A percentile compares a stretch with the other conserved stretches of the same genome.
phyloP scores from a whole-genome alignment of 2,888 invertebrate genomes.

The Rhingia campestris region DNA sequence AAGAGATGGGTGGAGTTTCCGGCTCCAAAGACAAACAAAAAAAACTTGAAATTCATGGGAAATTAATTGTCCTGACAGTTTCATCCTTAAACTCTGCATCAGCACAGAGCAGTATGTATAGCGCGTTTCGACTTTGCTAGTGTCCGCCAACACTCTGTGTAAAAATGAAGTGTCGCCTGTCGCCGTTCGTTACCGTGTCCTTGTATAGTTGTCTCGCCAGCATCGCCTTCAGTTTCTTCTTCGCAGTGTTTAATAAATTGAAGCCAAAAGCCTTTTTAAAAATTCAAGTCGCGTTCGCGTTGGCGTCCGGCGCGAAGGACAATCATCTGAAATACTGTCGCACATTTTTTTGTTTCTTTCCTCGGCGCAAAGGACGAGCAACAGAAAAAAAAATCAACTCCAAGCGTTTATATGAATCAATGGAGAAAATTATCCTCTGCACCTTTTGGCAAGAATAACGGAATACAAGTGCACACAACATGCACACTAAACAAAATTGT shows the following conservation, averaged over 20 bases:
- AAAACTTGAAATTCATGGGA: conserved; percentile 67
- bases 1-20: conserved; percentile 9
- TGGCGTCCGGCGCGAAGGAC: conserved; percentile 24
- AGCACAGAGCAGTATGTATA: conserved; percentile 15
- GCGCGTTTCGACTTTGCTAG: not conserved
- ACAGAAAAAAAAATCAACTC: conserved; percentile 6
- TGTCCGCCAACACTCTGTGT: conserved; percentile 23
- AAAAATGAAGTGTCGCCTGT: conserved; percentile 65
- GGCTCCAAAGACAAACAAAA: conserved; percentile 16
- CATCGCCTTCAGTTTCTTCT: not conserved
- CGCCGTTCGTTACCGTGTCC: conserved; percentile 56
- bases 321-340: conserved; percentile 47
- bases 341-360: not conserved
- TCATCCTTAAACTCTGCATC: conserved; percentile 57
- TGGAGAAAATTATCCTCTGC: conserved; percentile 66
- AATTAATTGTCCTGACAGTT: conserved; percentile 72
- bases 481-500: conserved; percentile 61
- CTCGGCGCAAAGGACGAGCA: conserved; percentile 17
- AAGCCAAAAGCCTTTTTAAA: conserved; percentile 52
- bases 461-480: conserved; percentile 38
- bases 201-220: conserved; percentile 37
- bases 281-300: conserved; percentile 55
- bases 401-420: conserved; percentile 61
- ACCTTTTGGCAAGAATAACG: conserved; percentile 62
- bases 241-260: conserved; percentile 39